Evolutionary conservation across 2,113 vertebrate genomes (phyloP).

Genomic region (Poeciliopsis occidentalis): DNA sequence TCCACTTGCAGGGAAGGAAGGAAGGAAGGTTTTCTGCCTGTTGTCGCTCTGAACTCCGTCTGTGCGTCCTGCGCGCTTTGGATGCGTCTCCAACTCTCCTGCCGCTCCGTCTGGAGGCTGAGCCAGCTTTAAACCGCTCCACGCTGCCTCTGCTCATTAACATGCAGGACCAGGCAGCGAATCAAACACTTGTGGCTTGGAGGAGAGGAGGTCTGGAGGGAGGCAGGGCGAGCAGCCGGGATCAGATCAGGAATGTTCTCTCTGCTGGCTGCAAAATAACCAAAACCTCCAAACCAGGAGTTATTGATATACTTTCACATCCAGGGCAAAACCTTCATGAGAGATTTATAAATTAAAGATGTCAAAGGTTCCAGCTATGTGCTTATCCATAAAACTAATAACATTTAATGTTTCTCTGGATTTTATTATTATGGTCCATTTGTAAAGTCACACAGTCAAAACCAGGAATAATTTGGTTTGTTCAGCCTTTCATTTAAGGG

Average conservation of each 20-base stretch:
- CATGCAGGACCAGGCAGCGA: constrained; percentile 90
- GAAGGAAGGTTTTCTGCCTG: constrained; percentile 11
- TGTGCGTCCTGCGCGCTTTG: constrained; percentile 51
- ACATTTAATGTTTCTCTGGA: too few species aligned
- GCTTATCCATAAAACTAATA: too few species aligned
- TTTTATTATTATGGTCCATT: too few species aligned
- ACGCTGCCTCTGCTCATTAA: constrained; percentile 90
- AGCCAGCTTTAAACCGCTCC: constrained; percentile 85
- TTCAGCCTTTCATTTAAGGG: too few species aligned
- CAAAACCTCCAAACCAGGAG: background rate
- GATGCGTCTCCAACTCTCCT: constrained; percentile 34
- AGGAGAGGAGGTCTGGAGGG: constrained; percentile 22
- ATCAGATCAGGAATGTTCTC: background rate
- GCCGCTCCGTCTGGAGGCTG: constrained; percentile 17
- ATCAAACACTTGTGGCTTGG: constrained; percentile 78
- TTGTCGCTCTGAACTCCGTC: constrained; percentile 41
- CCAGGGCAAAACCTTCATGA: background rate
- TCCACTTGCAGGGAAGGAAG: constrained; percentile 38
- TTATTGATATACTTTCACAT: too few species aligned
- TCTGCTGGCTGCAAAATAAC: background rate
- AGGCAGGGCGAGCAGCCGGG: constrained; percentile 2
- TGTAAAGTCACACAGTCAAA: too few species aligned
- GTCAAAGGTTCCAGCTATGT: background rate
- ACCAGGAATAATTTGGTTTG: too few species aligned
- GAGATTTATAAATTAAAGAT: too few species aligned